A percentile compares a stretch with the other conserved stretches of the same genome.
Conservation (phyloP, 2,888 invertebrate species). For the Platypus cylindrus region DNA sequence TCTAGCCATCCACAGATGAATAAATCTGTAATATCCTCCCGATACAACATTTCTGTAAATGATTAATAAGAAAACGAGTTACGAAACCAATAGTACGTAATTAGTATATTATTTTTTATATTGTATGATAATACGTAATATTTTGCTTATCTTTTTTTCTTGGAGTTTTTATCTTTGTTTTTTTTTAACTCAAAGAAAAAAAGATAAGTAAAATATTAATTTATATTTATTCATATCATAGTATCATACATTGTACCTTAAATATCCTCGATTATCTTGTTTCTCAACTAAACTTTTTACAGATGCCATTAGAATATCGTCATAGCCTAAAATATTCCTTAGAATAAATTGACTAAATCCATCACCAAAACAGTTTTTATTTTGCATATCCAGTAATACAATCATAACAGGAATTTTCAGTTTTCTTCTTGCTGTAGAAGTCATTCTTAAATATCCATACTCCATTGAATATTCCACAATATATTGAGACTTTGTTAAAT, state of each 20-base stretch:
- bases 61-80: too few relatives aligned
- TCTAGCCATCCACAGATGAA: constrained; percentile 92
- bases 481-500: too few relatives aligned
- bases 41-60: constrained; percentile 89
- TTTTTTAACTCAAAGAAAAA: too few relatives aligned
- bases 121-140: too few relatives aligned
- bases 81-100: not conserved
- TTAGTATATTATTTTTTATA: not conserved
- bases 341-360: constrained; percentile 78
- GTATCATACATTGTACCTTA: constrained; percentile 43
- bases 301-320: constrained; percentile 92
- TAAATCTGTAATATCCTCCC: constrained; percentile 96
- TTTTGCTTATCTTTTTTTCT: too few relatives aligned
- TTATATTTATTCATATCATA: not conserved
- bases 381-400: constrained; percentile 74
- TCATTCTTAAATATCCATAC: constrained; percentile 88
- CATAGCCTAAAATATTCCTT: constrained; percentile 90
- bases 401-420: constrained; percentile 87
- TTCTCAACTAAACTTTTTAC: constrained; percentile 90
- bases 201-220: too few relatives aligned
- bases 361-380: constrained; percentile 90
- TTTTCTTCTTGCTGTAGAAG: constrained; percentile 70
- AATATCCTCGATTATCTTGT: constrained; percentile 91
- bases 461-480: constrained; percentile 96
- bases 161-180: too few relatives aligned